Evolutionary conservation across 2,797 vertebrate genomes (phyloP), one percentile per base, ranked within the genome.

Genomic region (Pelobates cultripes): DNA sequence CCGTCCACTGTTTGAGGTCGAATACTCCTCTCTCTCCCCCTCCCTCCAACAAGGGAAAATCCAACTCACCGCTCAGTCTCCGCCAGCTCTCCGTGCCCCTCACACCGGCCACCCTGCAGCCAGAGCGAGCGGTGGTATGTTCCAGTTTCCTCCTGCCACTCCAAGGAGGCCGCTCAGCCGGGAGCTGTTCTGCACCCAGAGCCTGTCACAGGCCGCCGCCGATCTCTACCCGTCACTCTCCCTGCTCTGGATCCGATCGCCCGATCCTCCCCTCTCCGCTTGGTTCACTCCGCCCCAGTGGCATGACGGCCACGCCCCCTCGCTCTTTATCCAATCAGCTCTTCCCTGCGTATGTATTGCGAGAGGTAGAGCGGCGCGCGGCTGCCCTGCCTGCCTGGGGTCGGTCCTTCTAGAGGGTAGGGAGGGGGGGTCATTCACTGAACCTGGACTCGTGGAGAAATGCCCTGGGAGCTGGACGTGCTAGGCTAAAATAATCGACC

Each of bases 241-340:
- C 73, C 76, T 60, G 6, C 77, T 61, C 67, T 78, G 75, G 51
- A 45, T 55, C 64, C 75, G 64, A 64, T 55, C 28, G 64, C 12
- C 63, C 75, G 15, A 45, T 78, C 76, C 76, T 71, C 55, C 77
- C 77, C 77, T 78, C 67, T 78, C 77, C 68, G 67, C 68, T 78
- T 78, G 77, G 53, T 70, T 61, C 53, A 10, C 77, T 63, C 77
- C 77, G 42, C 77, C 77, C 51, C 77, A 3, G 13, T 61, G 8
- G 10, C 4, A 4, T 4, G 40, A 1, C 3, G 15, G 28, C 41
- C 45, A 9, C 53, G 42, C 77, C 68, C 51, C 63, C 42, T 63
- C 5, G 2, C 45, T 3, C 2, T 14, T 3, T n/a, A 13, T 8
- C 77, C 77, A 70, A 78, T 78, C 44, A 42, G 63, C 57, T 41